These are phyloP conservation scores for Aldabrachelys gigantea DNA, from an alignment of 2,113 vertebrate genomes.

Conservation along the genomic window DNA sequence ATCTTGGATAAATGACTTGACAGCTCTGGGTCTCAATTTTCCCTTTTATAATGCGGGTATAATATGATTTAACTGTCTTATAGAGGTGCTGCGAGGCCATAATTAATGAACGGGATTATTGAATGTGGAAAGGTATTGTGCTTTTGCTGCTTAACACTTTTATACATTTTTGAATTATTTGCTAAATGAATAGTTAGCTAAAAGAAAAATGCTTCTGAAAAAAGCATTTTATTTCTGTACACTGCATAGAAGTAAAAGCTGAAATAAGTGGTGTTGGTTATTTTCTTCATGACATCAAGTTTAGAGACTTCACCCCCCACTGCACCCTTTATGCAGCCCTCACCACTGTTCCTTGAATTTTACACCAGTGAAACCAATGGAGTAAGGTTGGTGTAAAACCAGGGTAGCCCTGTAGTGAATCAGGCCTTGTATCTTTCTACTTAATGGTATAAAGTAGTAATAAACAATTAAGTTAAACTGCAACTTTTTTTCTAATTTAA, in stretches of 20 bases:
- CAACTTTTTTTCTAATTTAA: background rate
- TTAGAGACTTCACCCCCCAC: too few relatives aligned
- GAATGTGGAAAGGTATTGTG: background rate
- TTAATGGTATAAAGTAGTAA: background rate
- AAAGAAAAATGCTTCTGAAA: background rate
- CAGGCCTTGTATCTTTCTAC: background rate
- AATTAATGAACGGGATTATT: background rate
- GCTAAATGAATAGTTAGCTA: background rate
- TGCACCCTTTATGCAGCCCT: too few relatives aligned
- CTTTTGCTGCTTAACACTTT: background rate
- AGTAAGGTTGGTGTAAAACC: background rate
- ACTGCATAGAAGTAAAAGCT: too few relatives aligned
- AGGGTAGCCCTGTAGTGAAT: background rate
- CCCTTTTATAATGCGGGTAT: background rate
- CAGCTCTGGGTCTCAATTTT: background rate
- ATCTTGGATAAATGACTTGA: background rate
- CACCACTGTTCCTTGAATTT: background rate
- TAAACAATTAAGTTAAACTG: background rate
- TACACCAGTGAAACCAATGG: background rate
- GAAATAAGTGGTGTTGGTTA: too few relatives aligned
- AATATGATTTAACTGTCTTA: background rate
- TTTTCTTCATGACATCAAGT: too few relatives aligned
- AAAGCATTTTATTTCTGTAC: background rate
- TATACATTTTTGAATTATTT: background rate
- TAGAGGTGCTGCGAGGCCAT: too few relatives aligned